phyloP scores from a whole-genome alignment of 1,140 invertebrate species.

The Plodia interpunctella region DNA sequence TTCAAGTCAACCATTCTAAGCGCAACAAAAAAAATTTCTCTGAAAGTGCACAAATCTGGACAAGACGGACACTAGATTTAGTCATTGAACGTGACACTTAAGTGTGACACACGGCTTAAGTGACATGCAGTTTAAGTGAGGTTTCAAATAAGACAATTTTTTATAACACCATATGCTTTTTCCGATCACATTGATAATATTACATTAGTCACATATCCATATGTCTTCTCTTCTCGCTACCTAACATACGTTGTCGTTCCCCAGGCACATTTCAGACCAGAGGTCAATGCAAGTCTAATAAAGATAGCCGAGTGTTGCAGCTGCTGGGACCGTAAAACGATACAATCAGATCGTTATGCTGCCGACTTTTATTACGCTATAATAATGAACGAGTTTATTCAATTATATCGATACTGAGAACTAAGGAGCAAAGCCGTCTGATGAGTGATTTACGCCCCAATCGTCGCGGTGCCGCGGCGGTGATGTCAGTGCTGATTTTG shows the following conservation, averaged over 20 bases:
- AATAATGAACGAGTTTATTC: slow-evolving; percentile 74
- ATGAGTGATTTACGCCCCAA: slow-evolving; percentile 55
- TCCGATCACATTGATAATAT: too few species aligned
- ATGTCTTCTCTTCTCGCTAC: too few species aligned
- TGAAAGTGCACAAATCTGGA: too few species aligned
- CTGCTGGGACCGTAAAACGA: slow-evolving; percentile 64
- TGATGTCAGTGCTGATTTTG: slow-evolving; percentile 27
- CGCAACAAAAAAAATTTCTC: too few species aligned
- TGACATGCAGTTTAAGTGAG: too few species aligned
- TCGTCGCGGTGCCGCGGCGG: slow-evolving; percentile 22
- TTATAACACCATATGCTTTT: too few species aligned
- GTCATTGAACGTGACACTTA: too few species aligned
- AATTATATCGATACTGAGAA: slow-evolving; percentile 71
- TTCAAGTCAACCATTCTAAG: too few species aligned
- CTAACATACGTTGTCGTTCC: not conserved
- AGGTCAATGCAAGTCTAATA: slow-evolving; percentile 64
- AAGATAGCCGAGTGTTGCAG: slow-evolving; percentile 68
- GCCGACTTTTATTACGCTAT: slow-evolving; percentile 60
- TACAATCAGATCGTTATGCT: slow-evolving; percentile 60
- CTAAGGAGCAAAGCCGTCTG: slow-evolving; percentile 54
- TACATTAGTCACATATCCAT: too few species aligned
- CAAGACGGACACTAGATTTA: too few species aligned
- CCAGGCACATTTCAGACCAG: slow-evolving; percentile 31
- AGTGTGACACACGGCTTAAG: too few species aligned
- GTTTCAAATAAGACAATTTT: too few species aligned